phyloP scores from a whole-genome alignment of 2,113 vertebrate genomes.

The Megaceryle maxima region DNA sequence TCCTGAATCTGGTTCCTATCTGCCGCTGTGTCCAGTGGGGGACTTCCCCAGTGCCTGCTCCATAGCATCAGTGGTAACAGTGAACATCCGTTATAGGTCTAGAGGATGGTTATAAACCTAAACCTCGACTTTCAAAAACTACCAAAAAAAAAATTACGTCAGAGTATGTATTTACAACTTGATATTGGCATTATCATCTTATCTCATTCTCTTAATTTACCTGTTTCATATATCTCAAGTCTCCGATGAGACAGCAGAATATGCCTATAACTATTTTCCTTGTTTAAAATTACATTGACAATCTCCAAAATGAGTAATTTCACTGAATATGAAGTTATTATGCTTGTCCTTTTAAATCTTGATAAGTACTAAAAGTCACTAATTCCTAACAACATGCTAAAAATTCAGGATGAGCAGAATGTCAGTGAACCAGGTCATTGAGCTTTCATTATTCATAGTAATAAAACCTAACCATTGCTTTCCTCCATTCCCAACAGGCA shows the following conservation, averaged over 20 bases:
- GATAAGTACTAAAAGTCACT: neutral
- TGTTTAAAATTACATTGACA: neutral
- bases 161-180: neutral
- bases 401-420: neutral
- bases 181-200: neutral
- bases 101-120: too few species aligned
- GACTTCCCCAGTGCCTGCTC: too few species aligned
- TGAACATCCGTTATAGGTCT: too few species aligned
- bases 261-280: neutral
- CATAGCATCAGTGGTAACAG: too few species aligned
- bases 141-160: neutral
- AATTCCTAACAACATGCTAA: neutral
- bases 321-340: neutral
- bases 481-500: neutral
- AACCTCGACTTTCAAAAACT: neutral
- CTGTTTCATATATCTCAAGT: neutral
- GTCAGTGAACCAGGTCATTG: neutral
- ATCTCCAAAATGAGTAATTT: neutral
- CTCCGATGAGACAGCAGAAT: neutral
- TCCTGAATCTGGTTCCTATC: too few species aligned
- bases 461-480: neutral
- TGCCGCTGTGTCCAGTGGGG: too few species aligned
- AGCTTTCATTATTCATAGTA: neutral
- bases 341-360: neutral
- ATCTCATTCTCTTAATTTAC: neutral